Base-by-base conservation (phyloP, 2,797 vertebrate genomes). In the Spondyliosoma cantharus region DNA sequence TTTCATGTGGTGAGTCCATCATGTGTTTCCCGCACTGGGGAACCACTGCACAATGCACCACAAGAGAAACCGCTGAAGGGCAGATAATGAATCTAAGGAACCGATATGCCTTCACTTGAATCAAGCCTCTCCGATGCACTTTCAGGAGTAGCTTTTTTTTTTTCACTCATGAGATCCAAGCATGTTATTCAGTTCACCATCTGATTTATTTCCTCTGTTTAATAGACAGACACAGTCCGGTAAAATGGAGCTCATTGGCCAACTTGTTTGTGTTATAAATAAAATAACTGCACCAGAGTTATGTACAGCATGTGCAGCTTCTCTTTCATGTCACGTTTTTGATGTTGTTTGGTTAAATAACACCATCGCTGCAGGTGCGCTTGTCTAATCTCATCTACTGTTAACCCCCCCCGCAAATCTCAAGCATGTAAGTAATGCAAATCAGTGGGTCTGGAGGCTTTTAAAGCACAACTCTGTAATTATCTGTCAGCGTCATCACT, bases 351-450 rank as follows among this genome's bases (percentile, higher is more conserved):
- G 13, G 20, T 71, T 7, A 46, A 61, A 74, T 59, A 49, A 20
- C 29, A 58, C 9, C 37, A 68, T 22, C 9, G 12, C 29, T 57
- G 25, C 64, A 78, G 61, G 53, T 69, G 2, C 14, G 20, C 50
- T 57, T 57, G 52, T 29, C 29, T 22, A 5, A 75, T 74, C 77
- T 76, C 5, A 32, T 37, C 5, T 5, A 5, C 58, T 54, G n/a
- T 25, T 27, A 29, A 61, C 58, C 71, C 62, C 17, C 20, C 9
- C 7, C 32, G 7, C 19, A 43, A 53, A 50, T 71, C 68, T 71
- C 71, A 75, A 73, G 61, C 66, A 52, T 50, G 37, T 37, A 37
- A 37, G 37, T 37, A 37, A 81, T 79, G 72, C 65, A 79, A 87
- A 83, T 80, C 49, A 74, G 49, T 12, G 1, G 48, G 46, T 42